Percentiles rank a stretch among this genome's conserved stretches.
These are phyloP conservation scores for Meandrusa payeni DNA, from an alignment of 2,888 invertebrate genomes.

Conservation along the genomic window DNA sequence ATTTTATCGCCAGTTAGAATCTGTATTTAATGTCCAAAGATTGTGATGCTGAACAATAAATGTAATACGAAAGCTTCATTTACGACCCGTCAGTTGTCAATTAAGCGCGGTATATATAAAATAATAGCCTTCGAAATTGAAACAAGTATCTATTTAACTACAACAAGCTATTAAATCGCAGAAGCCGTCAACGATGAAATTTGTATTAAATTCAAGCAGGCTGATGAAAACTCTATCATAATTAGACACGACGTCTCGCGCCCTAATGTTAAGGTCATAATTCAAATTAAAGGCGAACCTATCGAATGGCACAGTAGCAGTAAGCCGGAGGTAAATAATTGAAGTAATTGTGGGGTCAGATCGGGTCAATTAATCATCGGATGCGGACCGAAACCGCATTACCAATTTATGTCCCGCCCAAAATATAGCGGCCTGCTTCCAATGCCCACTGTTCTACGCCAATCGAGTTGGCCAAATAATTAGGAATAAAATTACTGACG, in stretches of 20 bases:
- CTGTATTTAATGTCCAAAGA: no score
- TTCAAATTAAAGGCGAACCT: constrained; percentile 41
- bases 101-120: no score
- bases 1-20: no score
- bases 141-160: no score
- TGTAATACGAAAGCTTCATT: no score
- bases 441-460: constrained; percentile 31
- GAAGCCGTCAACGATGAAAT: no score
- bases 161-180: no score
- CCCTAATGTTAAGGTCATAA: constrained; percentile 28
- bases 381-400: constrained; percentile 56
- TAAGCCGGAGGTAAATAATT: constrained; percentile 75
- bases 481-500: constrained; percentile 19
- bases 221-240: constrained; percentile 1
- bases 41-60: no score
- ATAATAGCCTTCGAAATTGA: no score
- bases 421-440: constrained; percentile 46
- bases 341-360: constrained; percentile 74
- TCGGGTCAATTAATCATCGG: constrained; percentile 76
- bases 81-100: no score
- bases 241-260: constrained; percentile 5
- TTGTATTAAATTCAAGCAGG: not conserved
- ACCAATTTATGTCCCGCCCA: constrained; percentile 58
- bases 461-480: constrained; percentile 23
- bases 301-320: constrained; percentile 45